Base-by-base conservation (phyloP, 2,888 invertebrate genomes). In the Drosophila pseudotalamancana region DNA sequence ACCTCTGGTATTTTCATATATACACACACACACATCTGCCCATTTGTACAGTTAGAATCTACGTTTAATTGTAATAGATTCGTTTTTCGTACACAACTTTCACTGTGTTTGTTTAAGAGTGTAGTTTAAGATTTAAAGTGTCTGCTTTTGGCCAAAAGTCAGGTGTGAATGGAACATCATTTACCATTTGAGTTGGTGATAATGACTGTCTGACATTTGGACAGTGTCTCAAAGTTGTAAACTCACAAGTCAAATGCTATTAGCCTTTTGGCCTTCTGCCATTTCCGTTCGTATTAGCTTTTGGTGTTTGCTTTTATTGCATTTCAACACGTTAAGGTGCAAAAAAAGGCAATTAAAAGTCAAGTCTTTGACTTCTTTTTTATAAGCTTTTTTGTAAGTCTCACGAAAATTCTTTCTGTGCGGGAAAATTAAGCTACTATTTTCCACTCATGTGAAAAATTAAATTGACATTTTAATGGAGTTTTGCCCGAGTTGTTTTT, bases 241-340 rank as follows among this genome's bases (percentile, higher is more conserved):
- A 27, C 4, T 2, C 19, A 11, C 14, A 3, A n/a, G 29, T n/a
- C 4, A 4, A 12, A 11, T 23, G 16, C 27, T 3, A n/a, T 42
- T 37, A 27, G 12, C 21, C 23, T 8, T 12, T 34, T 12, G 9
- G 29, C 29, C 25, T 37, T 46, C 51, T 46, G 16, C 60, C 40
- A 25, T 21, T 37, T 43, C 29, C 53, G 19, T 32, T 40, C 39
- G 21, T n/a, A n/a, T n/a, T n/a, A 27, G 16, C 42, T 18, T 18
- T 43, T 27, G 43, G 27, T 21, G 43, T 46, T 50, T 60, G 45
- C 67, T 74, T 43, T 43, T 66, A 74, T 72, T 35, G 69, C 65
- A 56, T 62, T 77, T 74, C 70, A 45, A 69, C 86, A 77, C 83
- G 83, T 81, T 77, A 66, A 74, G 80, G 74, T 81, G 86, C 50